Percentiles rank a stretch among this genome's conserved stretches.
Evolutionary conservation across 2,113 vertebrate genomes (phyloP).

Genomic region (Sarotherodon lohbergeri): DNA sequence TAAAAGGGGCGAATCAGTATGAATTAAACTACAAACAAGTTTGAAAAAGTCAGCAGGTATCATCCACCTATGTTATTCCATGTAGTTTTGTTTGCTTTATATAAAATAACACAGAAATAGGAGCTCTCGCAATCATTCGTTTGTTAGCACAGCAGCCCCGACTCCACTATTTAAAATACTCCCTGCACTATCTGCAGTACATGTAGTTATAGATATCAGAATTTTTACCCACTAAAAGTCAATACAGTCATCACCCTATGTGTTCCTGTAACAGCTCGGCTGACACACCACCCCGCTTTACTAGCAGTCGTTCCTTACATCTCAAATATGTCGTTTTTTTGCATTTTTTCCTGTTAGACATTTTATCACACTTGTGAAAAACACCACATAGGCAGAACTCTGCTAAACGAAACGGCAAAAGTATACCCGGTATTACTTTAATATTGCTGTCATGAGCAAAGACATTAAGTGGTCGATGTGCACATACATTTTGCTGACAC

Average conservation of each 20-base stretch:
- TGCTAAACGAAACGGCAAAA: background rate
- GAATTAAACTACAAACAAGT: background rate
- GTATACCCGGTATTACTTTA: background rate
- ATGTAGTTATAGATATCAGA: background rate
- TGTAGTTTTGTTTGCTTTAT: background rate
- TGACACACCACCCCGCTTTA: background rate
- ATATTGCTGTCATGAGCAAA: background rate
- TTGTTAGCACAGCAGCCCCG: background rate
- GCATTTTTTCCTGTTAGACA: background rate
- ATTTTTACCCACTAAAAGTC: background rate
- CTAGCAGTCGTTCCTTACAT: background rate
- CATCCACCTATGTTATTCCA: background rate
- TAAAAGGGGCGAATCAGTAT: background rate
- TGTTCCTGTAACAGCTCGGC: background rate
- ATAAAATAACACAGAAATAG: background rate
- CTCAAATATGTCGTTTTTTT: background rate
- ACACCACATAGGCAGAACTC: background rate
- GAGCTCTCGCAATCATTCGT: background rate
- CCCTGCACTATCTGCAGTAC: background rate
- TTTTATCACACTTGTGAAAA: background rate
- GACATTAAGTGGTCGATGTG: background rate
- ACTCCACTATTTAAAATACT: background rate
- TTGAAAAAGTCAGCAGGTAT: background rate
- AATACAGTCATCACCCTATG: background rate
- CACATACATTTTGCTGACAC: background rate